Percentiles rank a stretch among this genome's conserved stretches.
phyloP scores from a whole-genome alignment of 2,888 invertebrate species.

The Zygothrica quintamaculata region DNA sequence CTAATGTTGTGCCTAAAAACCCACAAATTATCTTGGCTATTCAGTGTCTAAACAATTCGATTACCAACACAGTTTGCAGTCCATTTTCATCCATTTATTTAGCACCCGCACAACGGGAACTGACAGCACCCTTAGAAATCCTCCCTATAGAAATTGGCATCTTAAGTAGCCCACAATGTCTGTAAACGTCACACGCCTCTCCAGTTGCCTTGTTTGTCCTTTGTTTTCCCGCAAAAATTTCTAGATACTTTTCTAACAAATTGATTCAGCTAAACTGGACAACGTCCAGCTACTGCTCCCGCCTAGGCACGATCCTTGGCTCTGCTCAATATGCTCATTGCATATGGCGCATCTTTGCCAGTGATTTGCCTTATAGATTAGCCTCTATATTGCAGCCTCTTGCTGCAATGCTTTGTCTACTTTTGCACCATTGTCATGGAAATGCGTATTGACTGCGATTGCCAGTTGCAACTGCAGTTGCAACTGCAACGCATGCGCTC shows the following conservation, averaged over 20 bases:
- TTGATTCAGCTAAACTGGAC: conserved; percentile 68
- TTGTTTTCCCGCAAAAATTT: conserved; percentile 58
- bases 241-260: conserved; percentile 63
- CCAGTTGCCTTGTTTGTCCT: conserved; percentile 54
- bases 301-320: conserved; percentile 36
- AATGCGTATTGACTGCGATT: conserved; percentile 33
- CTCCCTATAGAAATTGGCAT: conserved; percentile 61
- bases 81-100: conserved; percentile 37
- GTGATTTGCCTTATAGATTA: conserved; percentile 74
- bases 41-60: conserved; percentile 67
- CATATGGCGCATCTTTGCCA: conserved; percentile 64
- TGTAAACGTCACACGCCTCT: conserved; percentile 82
- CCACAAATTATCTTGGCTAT: conserved; percentile 78
- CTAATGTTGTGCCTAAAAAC: conserved; percentile 50
- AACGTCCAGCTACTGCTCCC: conserved; percentile 31
- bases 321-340: conserved; percentile 7
- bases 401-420: conserved; percentile 46
- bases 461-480: conserved; percentile 25
- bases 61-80: conserved; percentile 68
- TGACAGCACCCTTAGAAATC: conserved; percentile 25
- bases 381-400: conserved; percentile 1
- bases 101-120: conserved; percentile 39
- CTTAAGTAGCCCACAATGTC: conserved; percentile 67
- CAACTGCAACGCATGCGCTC: conserved; percentile 37
- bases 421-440: conserved; percentile 54